Base-by-base conservation (phyloP, 1,140 invertebrate genomes). In the Drosophila sproati region DNA sequence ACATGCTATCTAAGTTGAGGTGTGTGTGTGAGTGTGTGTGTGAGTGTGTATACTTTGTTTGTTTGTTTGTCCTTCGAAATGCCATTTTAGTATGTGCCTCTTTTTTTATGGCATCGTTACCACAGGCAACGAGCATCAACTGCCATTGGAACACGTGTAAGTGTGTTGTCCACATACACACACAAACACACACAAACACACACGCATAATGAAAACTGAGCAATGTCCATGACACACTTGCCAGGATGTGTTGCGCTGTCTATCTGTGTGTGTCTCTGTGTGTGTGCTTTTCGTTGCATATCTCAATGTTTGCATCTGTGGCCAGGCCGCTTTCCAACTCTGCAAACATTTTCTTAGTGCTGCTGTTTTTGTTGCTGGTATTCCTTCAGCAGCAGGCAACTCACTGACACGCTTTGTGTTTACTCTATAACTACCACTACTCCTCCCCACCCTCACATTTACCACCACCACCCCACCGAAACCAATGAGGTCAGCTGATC, bases 21-120 rank as follows among this genome's bases (percentile, higher is more conserved):
- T 48, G 37, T 2, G 28, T 4, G n/a, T 34, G 61, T 66, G 50
- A 29, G 59, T 56, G 55, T 61, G 54, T 73, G 20, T 29, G 31
- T 60, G 54, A 20, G 47, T 43, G 54, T 72, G 72, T 72, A 56
- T 67, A 59, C 34, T 52, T 73, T 73, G 80, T 68, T 39, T 88
- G 82, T 87, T 87, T 87, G 82, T 73, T 80, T 87, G 83, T 88
- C 85, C 83, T 88, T 88, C 83, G 85, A 54, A 89, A 83, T 71
- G 85, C 63, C 80, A 83, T 82, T 88, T 88, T 73, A 77, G 85
- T 83, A 70, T 89, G 85, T 70, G 80, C 73, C 77, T 83, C 39
- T 89, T 81, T 86, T 86, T 78, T 71, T 73, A 66, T 60, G 51
- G 54, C 74, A 57, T 29, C 69, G 56, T 4, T n/a, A 28, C 28